A percentile compares a stretch with the other conserved stretches of the same genome.
phyloP scores from a whole-genome alignment of 2,113 vertebrate genomes.

The Polypterus senegalus region DNA sequence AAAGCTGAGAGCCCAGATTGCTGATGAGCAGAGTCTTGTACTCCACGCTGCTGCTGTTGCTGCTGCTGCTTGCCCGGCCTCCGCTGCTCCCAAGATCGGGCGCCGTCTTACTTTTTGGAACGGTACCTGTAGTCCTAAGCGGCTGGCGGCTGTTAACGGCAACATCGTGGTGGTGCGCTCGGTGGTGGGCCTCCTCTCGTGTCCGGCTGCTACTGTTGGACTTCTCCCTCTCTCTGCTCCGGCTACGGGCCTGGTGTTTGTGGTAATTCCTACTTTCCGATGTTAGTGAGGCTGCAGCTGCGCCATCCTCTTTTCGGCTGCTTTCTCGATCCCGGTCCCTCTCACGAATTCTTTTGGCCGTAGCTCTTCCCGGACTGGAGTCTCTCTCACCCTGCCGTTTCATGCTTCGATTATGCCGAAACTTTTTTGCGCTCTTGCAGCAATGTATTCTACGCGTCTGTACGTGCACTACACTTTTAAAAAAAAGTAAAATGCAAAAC shows the following conservation, averaged over 20 bases:
- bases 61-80: conserved; percentile 25
- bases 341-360: conserved; percentile 59
- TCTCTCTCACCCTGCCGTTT: conserved; percentile 83
- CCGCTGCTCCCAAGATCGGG: conserved; percentile 24
- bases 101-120: conserved; percentile 23
- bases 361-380: conserved; percentile 57
- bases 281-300: conserved; percentile 45
- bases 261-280: conserved; percentile 51
- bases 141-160: conserved; percentile 40
- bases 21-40: conserved; percentile 92
- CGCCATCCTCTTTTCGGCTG: conserved; percentile 45
- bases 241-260: conserved; percentile 43
- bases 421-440: conserved; percentile 32
- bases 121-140: conserved; percentile 28
- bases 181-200: conserved; percentile 56
- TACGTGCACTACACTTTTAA: no score
- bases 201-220: conserved; percentile 38
- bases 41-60: conserved; percentile 49
- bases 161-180: conserved; percentile 34
- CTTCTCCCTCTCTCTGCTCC: conserved; percentile 61
- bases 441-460: conserved; percentile 9
- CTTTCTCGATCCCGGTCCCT: conserved; percentile 57
- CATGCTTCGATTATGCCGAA: conserved; percentile 49
- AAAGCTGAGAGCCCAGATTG: conserved; percentile 80
- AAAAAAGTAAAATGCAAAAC: conserved; percentile 5